Evolutionary conservation across 2,113 vertebrate species (phyloP), one percentile per base, ranked within the genome.

Genomic region (Miniopterus natalensis): DNA sequence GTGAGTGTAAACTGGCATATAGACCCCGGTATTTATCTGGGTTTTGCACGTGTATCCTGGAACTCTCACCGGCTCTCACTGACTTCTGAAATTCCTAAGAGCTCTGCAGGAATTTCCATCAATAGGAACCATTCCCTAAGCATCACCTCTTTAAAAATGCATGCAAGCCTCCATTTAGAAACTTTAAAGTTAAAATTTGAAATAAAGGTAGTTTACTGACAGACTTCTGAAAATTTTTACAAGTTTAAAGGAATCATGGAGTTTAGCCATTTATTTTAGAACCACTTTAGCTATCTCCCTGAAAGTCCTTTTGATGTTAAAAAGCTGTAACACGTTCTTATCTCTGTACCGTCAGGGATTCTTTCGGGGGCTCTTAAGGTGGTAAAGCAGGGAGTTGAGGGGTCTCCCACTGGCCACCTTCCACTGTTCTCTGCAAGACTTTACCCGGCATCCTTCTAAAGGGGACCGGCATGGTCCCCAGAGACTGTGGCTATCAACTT

Each of bases 311-410:
- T 78, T 47, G 83, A 90, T 13, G 61, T 18, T 65, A 89, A 77
- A 70, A 87, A 79, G n/a, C 73, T 59, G 8, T 25, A 53, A 27
- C 13, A 55, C 31, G 63, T 77, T 29, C 40, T 80, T 91, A 88
- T 88, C 73, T 93, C 66, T 79, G n/a, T 45, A 87, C 51, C 79
- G 70, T 61, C 51, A 85, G 66, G 81, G 55, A 70, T 36, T 95
- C 53, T 81, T 79, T 90, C 5, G 40, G 31, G 77, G 25, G 79
- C 31, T 13, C 31, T 65, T 57, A 68, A 42, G 20, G 36, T 23
- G 12, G 51, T 29, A 4, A 77, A 91, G 6, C 3, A 36, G 27
- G 36, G 23, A 29, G 47, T 5, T 3, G 11, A 85, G 8, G 4
- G 3, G 20, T 2, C 31, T 40, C 23, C 45, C 21, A 13, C 2